Base-by-base conservation (phyloP, 2,888 invertebrate genomes). In the Creontiades dilutus region DNA sequence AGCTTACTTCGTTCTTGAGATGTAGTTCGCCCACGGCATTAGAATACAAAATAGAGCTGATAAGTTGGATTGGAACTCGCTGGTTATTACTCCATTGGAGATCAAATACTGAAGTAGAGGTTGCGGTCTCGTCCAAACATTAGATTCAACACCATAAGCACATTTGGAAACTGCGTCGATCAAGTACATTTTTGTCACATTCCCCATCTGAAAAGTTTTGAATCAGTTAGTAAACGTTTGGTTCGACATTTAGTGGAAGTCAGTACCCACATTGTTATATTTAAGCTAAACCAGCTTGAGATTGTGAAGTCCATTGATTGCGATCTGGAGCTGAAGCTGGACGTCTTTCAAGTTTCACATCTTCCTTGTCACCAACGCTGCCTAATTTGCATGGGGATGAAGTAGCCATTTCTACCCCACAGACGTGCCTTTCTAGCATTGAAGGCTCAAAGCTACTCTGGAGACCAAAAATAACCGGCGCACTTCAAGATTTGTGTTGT, bases 91-190 rank as follows among this genome's bases (percentile, higher is more conserved):
- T n/a, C 78, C 78, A 7, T 78, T 37, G 0, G 14, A 13, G 11
- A 78, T 78, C 78, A 78, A 16, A 47, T 37, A 5, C 11, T 19
- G 37, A 5, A 84, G 19, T 4, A 52, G 19, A 19, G 57, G 55
- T 7, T 84, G 52, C 4, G 84, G 84, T 2, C 13, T n/a, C 55
- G n/a, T 48, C 57, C 52, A 84, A 9, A 57, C 52, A 11, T 84
- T 57, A 7, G 28, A 19, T 12, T 84, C 84, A 1, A 84, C 55
- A 19, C 84, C 84, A 52, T 55, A 84, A 4, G 46, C 84, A 14
- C 52, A 47, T 13, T 52, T 84, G 0, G 57, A 28, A 16, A 84
- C 84, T 2, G 84, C 57, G 84, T 84, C 84, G 23, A 84, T 84
- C 84, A 57, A 23, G 27, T 55, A 84, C 28, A 55, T 84, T 52